These are phyloP conservation scores for Drosophila pallidifrons DNA, from an alignment of 1,140 invertebrate genomes.

Conservation along the genomic window DNA sequence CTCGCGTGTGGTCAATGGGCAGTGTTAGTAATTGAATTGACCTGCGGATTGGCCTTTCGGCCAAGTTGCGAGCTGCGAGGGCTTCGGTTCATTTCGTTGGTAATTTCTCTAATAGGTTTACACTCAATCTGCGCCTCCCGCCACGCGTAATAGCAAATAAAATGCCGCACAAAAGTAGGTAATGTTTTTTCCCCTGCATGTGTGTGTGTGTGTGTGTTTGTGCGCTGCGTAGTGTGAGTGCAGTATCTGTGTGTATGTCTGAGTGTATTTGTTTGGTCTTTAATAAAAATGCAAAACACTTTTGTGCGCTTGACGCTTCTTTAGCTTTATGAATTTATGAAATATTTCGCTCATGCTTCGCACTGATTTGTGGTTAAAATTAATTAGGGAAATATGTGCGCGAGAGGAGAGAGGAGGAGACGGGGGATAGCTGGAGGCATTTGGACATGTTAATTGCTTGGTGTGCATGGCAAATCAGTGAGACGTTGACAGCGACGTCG, in stretches of 20 bases:
- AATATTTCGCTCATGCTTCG: conserved; percentile 14
- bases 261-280: conserved; percentile 6
- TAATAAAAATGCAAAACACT: conserved; percentile 14
- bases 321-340: conserved; percentile 2
- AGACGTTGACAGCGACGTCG: conserved; percentile 24
- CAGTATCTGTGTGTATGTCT: background rate
- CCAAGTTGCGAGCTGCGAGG: conserved; percentile 29
- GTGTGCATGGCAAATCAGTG: conserved; percentile 51
- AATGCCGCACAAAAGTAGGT: conserved; percentile 31
- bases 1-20: conserved; percentile 20
- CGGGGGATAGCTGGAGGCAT: background rate
- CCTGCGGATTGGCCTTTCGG: conserved; percentile 46
- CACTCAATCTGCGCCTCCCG: conserved; percentile 66
- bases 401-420: background rate
- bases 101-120: conserved; percentile 82
- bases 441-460: conserved; percentile 46
- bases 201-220: background rate
- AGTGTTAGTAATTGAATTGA: conserved; percentile 72
- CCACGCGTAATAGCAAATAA: conserved; percentile 38
- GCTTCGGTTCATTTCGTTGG: conserved; percentile 73
- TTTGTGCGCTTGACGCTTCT: conserved; percentile 8
- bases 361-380: conserved; percentile 30
- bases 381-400: conserved; percentile 38
- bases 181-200: conserved; percentile 5
- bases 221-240: background rate